Conservation (phyloP, 2,888 invertebrate genomes). For the Hypselothyrea guttata region DNA sequence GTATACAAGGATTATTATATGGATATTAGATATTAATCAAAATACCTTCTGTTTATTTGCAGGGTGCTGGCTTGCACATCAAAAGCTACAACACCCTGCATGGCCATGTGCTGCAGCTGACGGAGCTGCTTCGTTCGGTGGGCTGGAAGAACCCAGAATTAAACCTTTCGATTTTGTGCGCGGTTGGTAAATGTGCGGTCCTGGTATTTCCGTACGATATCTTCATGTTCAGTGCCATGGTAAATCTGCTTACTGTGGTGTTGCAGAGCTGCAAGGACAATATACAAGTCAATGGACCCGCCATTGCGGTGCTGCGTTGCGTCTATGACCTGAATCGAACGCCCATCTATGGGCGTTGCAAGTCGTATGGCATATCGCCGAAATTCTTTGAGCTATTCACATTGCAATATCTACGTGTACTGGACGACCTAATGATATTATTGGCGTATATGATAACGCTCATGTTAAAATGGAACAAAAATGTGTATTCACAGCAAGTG, state of each 20-base stretch:
- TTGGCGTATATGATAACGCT: too few species aligned
- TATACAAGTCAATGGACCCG: too few species aligned
- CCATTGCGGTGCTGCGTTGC: neutral
- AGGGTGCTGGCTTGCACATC: conserved; percentile 5
- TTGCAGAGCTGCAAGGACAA: too few species aligned
- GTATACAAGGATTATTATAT: too few species aligned
- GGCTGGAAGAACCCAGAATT: conserved; percentile 12
- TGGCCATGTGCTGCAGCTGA: conserved; percentile 67
- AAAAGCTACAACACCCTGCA: conserved; percentile 64
- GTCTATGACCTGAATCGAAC: conserved; percentile 20
- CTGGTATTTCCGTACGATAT: conserved; percentile 20
- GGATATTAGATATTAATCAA: too few species aligned
- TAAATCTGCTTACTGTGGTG: conserved; percentile 28
- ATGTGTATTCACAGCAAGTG: conserved; percentile 21
- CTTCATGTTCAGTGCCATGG: conserved; percentile 44
- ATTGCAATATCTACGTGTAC: conserved; percentile 69
- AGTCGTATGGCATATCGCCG: conserved; percentile 65
- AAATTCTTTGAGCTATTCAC: conserved; percentile 69
- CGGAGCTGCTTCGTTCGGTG: conserved; percentile 25
- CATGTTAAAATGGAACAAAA: too few species aligned
- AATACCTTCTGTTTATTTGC: too few species aligned
- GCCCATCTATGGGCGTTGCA: conserved; percentile 29
- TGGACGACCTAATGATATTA: conserved; percentile 44
- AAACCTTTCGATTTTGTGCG: conserved; percentile 4
- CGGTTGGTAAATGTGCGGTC: conserved; percentile 8